A percentile compares a stretch with the other conserved stretches of the same genome.
These are phyloP conservation scores for Proterorhinus semilunaris DNA, from an alignment of 2,113 vertebrate species.

Conservation along the genomic window DNA sequence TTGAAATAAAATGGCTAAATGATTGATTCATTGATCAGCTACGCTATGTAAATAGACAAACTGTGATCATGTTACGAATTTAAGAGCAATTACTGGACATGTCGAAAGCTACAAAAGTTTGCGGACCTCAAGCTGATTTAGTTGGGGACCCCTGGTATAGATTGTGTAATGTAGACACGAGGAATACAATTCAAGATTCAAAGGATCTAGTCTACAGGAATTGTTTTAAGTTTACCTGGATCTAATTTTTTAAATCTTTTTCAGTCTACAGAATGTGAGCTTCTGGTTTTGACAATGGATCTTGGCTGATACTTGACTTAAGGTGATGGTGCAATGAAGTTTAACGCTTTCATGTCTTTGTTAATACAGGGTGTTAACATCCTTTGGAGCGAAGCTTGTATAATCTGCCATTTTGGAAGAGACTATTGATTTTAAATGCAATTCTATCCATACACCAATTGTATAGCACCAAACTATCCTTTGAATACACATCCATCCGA, in stretches of 20 bases:
- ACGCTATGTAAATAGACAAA: no score
- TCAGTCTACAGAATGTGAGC: neutral
- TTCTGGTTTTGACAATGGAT: conserved; percentile 10
- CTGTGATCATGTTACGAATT: no score
- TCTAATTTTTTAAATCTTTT: neutral
- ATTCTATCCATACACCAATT: neutral
- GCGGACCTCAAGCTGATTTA: no score
- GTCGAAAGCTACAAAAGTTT: no score
- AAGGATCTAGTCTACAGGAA: no score
- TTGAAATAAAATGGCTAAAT: no score
- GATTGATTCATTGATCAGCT: no score
- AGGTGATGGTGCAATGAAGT: conserved; percentile 69
- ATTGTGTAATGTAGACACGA: conserved; percentile 45
- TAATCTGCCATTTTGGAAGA: conserved; percentile 10
- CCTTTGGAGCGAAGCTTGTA: conserved; percentile 14
- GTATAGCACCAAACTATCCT: neutral
- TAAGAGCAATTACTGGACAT: no score
- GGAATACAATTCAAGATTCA: conserved; percentile 8
- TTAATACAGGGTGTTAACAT: conserved; percentile 55
- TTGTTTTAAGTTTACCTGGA: no score
- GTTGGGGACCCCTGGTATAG: conserved; percentile 2
- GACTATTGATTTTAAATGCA: neutral
- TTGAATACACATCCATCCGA: neutral
- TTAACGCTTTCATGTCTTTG: conserved; percentile 15
- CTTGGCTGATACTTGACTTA: conserved; percentile 55